These are phyloP conservation scores for Rhineura floridana DNA, from an alignment of 2,113 vertebrate genomes.

Conservation along the genomic window DNA sequence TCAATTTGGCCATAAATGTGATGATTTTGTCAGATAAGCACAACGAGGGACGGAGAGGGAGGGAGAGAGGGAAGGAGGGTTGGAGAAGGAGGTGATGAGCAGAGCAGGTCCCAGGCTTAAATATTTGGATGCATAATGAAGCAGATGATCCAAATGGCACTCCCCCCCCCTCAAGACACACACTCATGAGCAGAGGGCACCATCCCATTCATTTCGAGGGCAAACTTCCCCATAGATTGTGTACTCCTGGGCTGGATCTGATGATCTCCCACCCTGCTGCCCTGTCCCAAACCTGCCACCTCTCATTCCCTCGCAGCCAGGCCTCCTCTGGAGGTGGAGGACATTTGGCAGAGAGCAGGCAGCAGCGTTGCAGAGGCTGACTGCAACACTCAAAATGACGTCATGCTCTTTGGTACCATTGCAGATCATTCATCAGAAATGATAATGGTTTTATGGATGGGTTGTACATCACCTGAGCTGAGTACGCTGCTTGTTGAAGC, in stretches of 20 bases:
- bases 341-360: not conserved
- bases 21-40: constrained; percentile 71
- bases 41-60: constrained; percentile 42
- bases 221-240: no score
- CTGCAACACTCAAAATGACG: not conserved
- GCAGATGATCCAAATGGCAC: not conserved
- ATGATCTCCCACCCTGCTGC: not conserved
- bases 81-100: not conserved
- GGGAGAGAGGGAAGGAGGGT: not conserved
- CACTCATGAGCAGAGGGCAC: not conserved
- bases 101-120: not conserved
- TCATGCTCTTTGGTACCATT: constrained; percentile 17
- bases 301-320: no score
- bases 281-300: not conserved
- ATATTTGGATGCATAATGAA: not conserved
- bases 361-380: not conserved
- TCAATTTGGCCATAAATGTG: constrained; percentile 76
- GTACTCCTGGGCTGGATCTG: no score
- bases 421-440: constrained; percentile 44
- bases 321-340: not conserved
- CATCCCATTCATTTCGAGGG: not conserved
- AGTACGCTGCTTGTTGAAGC: constrained; percentile 18
- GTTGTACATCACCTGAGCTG: constrained; percentile 35
- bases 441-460: constrained; percentile 43
- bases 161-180: no score